Evolutionary conservation across 2,888 invertebrate genomes (phyloP), one percentile per base, ranked within the genome.

Genomic region (Mythimna impura): DNA sequence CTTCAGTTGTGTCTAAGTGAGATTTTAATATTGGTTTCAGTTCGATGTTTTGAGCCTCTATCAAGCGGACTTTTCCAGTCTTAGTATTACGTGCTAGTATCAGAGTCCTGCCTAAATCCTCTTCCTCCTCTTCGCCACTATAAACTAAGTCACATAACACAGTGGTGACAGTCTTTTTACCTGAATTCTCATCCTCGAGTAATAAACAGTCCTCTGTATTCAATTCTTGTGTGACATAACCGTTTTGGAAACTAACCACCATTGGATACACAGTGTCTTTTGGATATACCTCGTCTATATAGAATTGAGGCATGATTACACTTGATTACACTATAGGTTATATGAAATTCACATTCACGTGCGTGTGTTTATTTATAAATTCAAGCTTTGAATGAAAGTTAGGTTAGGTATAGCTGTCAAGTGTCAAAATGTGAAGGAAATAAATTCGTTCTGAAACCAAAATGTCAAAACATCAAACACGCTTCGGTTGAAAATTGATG

Each of bases 171-270:
- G 83, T 84, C 83, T 91, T 93, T 43, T 76, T 87, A 0, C 80
- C 81, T n/a, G 81, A 90, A 12, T 85, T 78, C 54, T 89, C 86
- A 55, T 94, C 86, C 62, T 87, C 82, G 0, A 92, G 84, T 0
- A 95, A 17, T 3, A 85, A 30, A 79, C 94, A 94, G 1, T 89
- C 81, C 50, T 85, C 80, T 0, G 83, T 75, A 5, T 78, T 80
- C 62, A 95, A 94, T n/a, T 90, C 74, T 0, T 93, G 89, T 0
- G 90, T 92, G 0, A 90, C 80, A 69, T 94, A 93, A 0, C 94
- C 96, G 85, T 96, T 95, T 89, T 94, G 94, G 66, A 95, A 96
- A 69, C 91, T 90, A 0, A 93, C 82, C 9, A 95, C 68, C 67
- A 92, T 83, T 1, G 93, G 93, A 70, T 91, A 91, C 0, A 84